phyloP scores from a whole-genome alignment of 2,797 vertebrate species.

The Sparidentex hasta region DNA sequence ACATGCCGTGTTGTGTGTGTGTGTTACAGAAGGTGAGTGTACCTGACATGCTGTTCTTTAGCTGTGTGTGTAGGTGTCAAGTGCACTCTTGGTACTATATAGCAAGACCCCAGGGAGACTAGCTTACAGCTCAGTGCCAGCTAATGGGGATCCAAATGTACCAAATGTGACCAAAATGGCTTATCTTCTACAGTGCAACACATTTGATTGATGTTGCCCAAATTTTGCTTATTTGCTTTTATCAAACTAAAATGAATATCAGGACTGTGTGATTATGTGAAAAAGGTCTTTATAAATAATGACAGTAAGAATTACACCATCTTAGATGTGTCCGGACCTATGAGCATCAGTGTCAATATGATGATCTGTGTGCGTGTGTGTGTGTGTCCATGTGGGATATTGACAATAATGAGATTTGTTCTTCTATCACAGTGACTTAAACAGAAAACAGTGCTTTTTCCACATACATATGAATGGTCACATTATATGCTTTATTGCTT shows the following conservation, averaged over 20 bases:
- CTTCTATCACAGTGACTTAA: conserved; percentile 17
- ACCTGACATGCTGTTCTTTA: conserved; percentile 64
- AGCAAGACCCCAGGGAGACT: conserved; percentile 37
- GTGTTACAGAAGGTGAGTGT: conserved; percentile 25
- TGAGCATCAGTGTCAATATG: conserved; percentile 40
- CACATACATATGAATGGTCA: neutral
- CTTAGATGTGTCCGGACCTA: conserved; percentile 29
- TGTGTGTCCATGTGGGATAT: conserved; percentile 20
- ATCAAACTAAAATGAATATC: conserved; percentile 25
- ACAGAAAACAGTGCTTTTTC: conserved; percentile 14
- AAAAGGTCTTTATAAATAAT: conserved; percentile 37
- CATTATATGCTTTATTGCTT: neutral
- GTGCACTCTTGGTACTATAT: conserved; percentile 44
- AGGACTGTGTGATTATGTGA: conserved; percentile 36
- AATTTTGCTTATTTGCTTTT: neutral
- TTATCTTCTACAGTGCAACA: neutral
- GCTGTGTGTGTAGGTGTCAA: conserved; percentile 65
- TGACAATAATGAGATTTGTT: conserved; percentile 29
- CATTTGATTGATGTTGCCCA: neutral
- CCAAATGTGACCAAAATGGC: conserved; percentile 20
- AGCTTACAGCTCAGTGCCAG: conserved; percentile 34
- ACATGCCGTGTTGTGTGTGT: conserved; percentile 27
- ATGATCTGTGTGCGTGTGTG: conserved; percentile 5
- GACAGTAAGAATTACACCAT: conserved; percentile 36
- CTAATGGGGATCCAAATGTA: conserved; percentile 46